Base-by-base conservation (phyloP, 1,140 invertebrate species). In the Aradophagus sp. region DNA sequence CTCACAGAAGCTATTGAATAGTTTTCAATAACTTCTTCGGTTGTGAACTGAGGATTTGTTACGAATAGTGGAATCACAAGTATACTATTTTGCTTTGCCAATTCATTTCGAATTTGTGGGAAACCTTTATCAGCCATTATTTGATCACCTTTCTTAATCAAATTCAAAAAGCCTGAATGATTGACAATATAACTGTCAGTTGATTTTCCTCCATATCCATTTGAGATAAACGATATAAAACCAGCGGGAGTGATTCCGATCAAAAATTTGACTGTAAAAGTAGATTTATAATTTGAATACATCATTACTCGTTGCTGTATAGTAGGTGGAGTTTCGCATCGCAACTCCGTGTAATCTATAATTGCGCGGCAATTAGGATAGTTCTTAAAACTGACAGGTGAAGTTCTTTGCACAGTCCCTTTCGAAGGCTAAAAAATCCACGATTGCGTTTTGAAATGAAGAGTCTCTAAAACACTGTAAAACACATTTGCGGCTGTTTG, bases 71-170 rank as follows among this genome's bases (percentile, higher is more conserved):
- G 65, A 20, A 68, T 52, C 0, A 41, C 42, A n/a, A 59, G 41
- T 12, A 20, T 53, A 36, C 44, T 39, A 8, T 65, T 29, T 10
- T 13, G 19, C 27, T 32, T 20, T 13, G 12, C 13, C 15, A 59
- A 48, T 44, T 72, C 66, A 15, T 47, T 35, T 59, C 41, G 32
- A 38, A 66, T 69, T 53, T 53, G 36, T 19, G 42, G 42, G 11
- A 45, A 45, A 7, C 48, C 48, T 41, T 39, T 53, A 20, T 55
- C 50, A 0, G 26, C 50, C 59, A 84, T 69, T 15, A 82, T 55
- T 14, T 52, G 20, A 73, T 83, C 82, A 7, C 72, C 77, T 11
- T 61, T 44, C 61, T 81, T 73, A 5, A 83, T 23, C 16, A 76
- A 50, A 14, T 77, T 41, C 8, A 52, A 19, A 8, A 52, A 52